Evolutionary conservation across 2,888 invertebrate genomes (phyloP).

Genomic region (Volucella inflata): DNA sequence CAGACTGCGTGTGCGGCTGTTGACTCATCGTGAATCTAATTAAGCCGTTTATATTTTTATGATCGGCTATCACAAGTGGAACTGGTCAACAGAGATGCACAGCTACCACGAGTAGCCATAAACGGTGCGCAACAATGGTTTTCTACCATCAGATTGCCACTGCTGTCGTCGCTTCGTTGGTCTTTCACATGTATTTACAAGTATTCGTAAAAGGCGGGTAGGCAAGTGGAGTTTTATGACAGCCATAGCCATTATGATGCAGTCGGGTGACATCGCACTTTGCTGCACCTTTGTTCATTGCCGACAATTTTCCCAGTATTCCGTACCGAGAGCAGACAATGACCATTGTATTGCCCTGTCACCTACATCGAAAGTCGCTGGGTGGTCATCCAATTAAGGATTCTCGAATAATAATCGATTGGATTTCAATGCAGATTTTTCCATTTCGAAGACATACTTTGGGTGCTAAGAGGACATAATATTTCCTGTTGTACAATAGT

Average conservation of each 20-base stretch:
- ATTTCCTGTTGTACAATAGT: constrained; percentile 41
- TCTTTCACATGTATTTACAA: constrained; percentile 29
- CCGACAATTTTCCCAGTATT: constrained; percentile 51
- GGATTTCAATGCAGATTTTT: constrained; percentile 53
- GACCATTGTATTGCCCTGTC: constrained; percentile 56
- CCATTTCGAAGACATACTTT: constrained; percentile 18
- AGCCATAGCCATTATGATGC: constrained; percentile 67
- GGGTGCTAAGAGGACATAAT: constrained; percentile 31
- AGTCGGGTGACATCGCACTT: constrained; percentile 74
- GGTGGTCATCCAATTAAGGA: constrained; percentile 70
- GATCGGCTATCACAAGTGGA: constrained; percentile 72
- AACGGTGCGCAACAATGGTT: constrained; percentile 60
- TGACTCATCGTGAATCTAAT: constrained; percentile 74
- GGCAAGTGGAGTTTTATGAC: constrained; percentile 71
- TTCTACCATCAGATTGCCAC: constrained; percentile 19
- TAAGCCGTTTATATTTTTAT: constrained; percentile 75
- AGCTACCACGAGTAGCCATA: constrained; percentile 59
- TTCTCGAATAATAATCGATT: constrained; percentile 55
- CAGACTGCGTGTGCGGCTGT: constrained; percentile 73
- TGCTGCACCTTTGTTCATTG: constrained; percentile 63
- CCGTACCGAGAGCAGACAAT: constrained; percentile 34
- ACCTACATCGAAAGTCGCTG: constrained; percentile 60
- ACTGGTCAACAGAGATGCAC: constrained; percentile 48
- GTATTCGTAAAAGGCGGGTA: constrained; percentile 29
- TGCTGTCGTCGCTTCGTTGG: neutral